Evolutionary conservation across 2,888 invertebrate genomes (phyloP), one percentile per base, ranked within the genome.

Genomic region (Hyles lineata): DNA sequence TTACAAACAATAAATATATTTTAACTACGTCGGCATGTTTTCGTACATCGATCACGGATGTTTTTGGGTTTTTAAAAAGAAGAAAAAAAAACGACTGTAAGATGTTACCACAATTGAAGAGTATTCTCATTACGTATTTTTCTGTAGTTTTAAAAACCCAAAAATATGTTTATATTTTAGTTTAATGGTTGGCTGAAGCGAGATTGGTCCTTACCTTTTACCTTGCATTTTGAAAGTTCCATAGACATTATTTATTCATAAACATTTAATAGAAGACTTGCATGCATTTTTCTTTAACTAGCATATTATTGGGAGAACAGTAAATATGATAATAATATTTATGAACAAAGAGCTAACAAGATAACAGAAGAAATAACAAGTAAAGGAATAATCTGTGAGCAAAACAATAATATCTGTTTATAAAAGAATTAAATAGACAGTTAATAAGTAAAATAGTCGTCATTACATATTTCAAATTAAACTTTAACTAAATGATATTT

Each of bases 1-100:
- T 67, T 23, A 23, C n/a, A 67, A 35, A 71, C 25, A 71, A 62
- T 62, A 55, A 71, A 32, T 55, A 52, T 71, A 29, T 61, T n/a
- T 29, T 29, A 29, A n/a, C 71, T 67, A 67, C 21, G n/a, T 35
- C 67, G 43, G 23, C 23, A 23, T 50, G 17, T 21, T 23, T 35
- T 23, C 17, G 43, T 50, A 67, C 43, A 25, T 25, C 43, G 17
- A 23, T 17, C 4, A 21, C 6, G 15, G 23, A 21, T 21, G 17
- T n/a, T 9, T 35, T n/a, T 63, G 3, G 63, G 19, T 19, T 52
- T 52, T 52, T 52, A 55, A n/a, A n/a, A 55, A 5, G 55, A 55
- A n/a, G 6, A n/a, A 55, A 17, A 50, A 9, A 52, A 4, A n/a
- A 55, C 55, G 1, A n/a, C 17, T n/a, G 19, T n/a, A 19, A 55